phyloP scores from a whole-genome alignment of 2,113 vertebrate genomes.

The Sphyrna mokarran region DNA sequence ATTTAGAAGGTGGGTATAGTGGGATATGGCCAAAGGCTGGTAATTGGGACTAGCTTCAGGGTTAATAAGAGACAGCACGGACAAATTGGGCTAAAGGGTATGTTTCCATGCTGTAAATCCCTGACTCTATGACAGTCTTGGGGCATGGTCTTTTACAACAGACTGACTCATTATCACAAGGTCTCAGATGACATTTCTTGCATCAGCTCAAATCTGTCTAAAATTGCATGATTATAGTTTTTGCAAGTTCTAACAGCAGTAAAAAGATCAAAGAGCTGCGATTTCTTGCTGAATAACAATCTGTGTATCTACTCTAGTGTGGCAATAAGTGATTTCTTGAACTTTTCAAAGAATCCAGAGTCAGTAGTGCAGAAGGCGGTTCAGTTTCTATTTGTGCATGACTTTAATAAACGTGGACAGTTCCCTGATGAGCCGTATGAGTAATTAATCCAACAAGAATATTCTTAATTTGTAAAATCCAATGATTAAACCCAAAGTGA shows the following conservation, averaged over 20 bases:
- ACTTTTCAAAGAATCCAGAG: background rate
- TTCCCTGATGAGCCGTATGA: background rate
- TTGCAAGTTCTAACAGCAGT: background rate
- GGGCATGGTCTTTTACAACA: background rate
- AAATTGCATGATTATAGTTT: background rate
- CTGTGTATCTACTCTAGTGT: background rate
- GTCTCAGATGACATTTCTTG: background rate
- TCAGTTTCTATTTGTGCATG: background rate
- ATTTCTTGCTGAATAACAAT: background rate
- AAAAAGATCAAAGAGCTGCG: background rate
- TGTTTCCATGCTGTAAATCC: too few relatives aligned
- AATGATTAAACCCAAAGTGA: background rate
- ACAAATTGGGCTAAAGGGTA: too few relatives aligned
- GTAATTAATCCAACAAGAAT: background rate
- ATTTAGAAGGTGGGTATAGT: too few relatives aligned
- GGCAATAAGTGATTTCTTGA: background rate
- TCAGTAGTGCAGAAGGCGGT: background rate
- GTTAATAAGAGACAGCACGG: too few relatives aligned
- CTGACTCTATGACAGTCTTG: background rate
- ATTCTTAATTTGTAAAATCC: background rate
- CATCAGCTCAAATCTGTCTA: background rate
- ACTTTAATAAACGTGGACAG: background rate
- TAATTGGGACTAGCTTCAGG: too few relatives aligned
- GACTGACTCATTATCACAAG: background rate
- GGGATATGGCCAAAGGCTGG: too few relatives aligned